These are phyloP conservation scores for Phrynosoma blainvillii DNA, from an alignment of 2,113 vertebrate genomes.

Conservation along the genomic window DNA sequence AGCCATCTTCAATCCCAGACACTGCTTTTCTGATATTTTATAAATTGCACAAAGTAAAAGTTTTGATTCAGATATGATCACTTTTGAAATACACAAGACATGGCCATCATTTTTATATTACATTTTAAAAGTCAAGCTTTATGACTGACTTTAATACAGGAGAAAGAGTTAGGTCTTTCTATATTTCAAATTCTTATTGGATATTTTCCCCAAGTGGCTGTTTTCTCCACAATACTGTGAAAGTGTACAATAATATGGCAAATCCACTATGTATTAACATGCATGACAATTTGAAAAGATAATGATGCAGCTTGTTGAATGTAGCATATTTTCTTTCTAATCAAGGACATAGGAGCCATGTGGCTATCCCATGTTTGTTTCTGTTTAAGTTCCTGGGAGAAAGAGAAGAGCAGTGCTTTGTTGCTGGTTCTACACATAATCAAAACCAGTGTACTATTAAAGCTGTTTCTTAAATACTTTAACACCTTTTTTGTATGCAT, in stretches of 20 bases:
- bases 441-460: conserved; percentile 23
- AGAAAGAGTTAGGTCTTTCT: not conserved
- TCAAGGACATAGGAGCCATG: not conserved
- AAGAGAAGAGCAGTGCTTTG: not conserved
- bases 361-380: not conserved
- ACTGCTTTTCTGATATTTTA: not conserved
- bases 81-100: conserved; percentile 7
- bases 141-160: not conserved
- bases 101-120: not conserved
- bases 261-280: not conserved
- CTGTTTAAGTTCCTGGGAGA: not conserved
- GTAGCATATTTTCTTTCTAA: not conserved
- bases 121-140: not conserved
- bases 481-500: conserved; percentile 41
- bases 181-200: not conserved
- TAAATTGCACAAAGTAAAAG: not conserved
- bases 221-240: not conserved
- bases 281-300: not conserved
- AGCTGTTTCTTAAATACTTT: not conserved
- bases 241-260: not conserved
- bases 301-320: not conserved
- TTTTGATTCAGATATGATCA: conserved; percentile 23
- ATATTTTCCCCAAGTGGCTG: not conserved
- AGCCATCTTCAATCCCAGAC: not conserved
- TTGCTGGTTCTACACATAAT: not conserved